Base-by-base conservation (phyloP, 2,113 vertebrate species). In the Gadus chalcogrammus region DNA sequence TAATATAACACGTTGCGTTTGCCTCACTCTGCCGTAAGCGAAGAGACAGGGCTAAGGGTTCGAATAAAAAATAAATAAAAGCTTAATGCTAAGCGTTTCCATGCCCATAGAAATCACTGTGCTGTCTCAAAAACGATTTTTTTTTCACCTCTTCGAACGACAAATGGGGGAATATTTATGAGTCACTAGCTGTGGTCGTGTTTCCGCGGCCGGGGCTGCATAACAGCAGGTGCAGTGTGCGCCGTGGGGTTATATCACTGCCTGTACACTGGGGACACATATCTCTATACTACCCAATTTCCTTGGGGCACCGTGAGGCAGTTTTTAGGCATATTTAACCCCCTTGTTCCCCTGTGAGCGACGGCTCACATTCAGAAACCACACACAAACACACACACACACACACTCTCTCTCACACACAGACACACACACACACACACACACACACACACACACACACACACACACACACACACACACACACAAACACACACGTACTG, bases 141-240 rank as follows among this genome's bases (percentile, higher is more conserved):
- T 81, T 20, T 70, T 80, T 75, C 55, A 42, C 69, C 64, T 74
- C 61, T 48, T 62, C 38, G 42, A 67, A 61, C 61, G 73, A 75
- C 69, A 81, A 79, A 84, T 65, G 60, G 48, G 62, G 28, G 64
- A 35, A 81, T 77, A 88, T 81, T 85, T 87, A 89, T 65, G 71
- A 78, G 55, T 80, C 72, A 70, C 63, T 82, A 73, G 68, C 62
- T 24, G 58, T 48, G 71, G 73, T 73, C 65, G 74, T 75, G 77
- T 76, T 82, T 72, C 84, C 73, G 62, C 53, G 61, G 74, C 80
- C 61, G 18, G 66, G 66, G 61, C 42, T 84, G 78, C 75, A 74
- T 79, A 81, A 74, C 74, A 80, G 77, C 90, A 93, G 90, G 90
- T 92, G 90, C 84, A 84, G 72, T 16, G 61, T 71, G 67, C 70